phyloP scores from a whole-genome alignment of 2,888 invertebrate genomes.

The Meiosimyza decipiens region DNA sequence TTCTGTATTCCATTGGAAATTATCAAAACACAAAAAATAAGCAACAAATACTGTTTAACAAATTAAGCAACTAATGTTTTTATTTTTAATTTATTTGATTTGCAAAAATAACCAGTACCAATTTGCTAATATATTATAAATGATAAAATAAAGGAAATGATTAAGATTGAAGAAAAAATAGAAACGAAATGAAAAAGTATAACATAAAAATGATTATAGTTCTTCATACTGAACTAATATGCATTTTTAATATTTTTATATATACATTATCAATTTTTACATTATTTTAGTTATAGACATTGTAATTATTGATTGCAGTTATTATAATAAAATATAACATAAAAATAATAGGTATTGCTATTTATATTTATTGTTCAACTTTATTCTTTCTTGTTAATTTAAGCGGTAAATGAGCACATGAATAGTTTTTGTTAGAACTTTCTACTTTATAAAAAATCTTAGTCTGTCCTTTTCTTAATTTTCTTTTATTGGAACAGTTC shows the following conservation, averaged over 20 bases:
- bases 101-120: constrained; percentile 29
- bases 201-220: constrained; percentile 57
- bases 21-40: neutral
- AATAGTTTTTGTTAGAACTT: no score
- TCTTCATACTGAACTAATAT: constrained; percentile 60
- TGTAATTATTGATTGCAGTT: constrained; percentile 65
- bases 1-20: constrained; percentile 8
- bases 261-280: constrained; percentile 66
- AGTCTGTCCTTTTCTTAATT: no score
- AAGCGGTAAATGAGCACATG: no score
- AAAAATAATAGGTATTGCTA: constrained; percentile 18
- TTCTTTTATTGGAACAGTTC: no score
- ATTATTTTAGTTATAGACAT: constrained; percentile 62
- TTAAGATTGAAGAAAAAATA: constrained; percentile 43
- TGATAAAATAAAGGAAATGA: constrained; percentile 41
- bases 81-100: neutral
- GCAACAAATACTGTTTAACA: constrained; percentile 15
- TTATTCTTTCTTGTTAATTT: no score
- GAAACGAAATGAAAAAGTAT: constrained; percentile 40
- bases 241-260: constrained; percentile 65
- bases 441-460: no score
- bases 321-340: constrained; percentile 57
- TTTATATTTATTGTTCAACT: no score
- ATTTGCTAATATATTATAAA: constrained; percentile 30
- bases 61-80: constrained; percentile 1